Conservation (phyloP, 2,888 invertebrate genomes). For the Platycheirus albimanus region DNA sequence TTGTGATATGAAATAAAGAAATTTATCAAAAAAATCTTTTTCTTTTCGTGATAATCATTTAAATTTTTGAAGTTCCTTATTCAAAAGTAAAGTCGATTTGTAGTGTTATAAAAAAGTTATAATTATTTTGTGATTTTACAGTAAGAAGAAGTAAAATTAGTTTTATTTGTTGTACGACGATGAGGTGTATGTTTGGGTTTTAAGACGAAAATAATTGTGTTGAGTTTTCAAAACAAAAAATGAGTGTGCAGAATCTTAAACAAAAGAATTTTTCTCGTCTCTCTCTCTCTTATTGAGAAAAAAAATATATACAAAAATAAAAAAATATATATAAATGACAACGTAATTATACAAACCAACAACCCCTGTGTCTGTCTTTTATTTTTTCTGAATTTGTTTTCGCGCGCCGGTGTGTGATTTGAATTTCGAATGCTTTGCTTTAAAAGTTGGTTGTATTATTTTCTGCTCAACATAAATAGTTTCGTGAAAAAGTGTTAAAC, state of each 20-base stretch:
- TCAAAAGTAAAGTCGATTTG: background rate
- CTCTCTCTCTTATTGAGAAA: background rate
- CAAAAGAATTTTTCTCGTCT: constrained; percentile 33
- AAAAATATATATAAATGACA: constrained; percentile 36
- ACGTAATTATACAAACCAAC: constrained; percentile 25
- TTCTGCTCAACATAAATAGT: background rate
- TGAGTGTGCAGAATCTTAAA: constrained; percentile 40
- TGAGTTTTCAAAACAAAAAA: constrained; percentile 34
- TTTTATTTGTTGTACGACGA: too few species aligned
- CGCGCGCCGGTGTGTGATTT: constrained; percentile 40
- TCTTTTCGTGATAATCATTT: constrained; percentile 10
- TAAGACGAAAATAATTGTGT: constrained; percentile 14
- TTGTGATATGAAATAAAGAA: constrained; percentile 26
- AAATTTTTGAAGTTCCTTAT: constrained; percentile 53
- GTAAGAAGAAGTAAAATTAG: constrained; percentile 34
- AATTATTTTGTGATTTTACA: constrained; percentile 48
- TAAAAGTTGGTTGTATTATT: background rate
- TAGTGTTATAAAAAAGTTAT: background rate
- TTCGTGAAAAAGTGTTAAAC: constrained; percentile 2
- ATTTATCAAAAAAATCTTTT: too few species aligned
- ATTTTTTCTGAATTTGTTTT: background rate
- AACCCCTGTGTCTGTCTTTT: constrained; percentile 17
- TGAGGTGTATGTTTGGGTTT: background rate
- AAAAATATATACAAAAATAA: constrained; percentile 44
- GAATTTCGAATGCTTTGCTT: constrained; percentile 43